Conservation (phyloP, 2,888 invertebrate genomes). For the Xanthorhoe spadicearia region DNA sequence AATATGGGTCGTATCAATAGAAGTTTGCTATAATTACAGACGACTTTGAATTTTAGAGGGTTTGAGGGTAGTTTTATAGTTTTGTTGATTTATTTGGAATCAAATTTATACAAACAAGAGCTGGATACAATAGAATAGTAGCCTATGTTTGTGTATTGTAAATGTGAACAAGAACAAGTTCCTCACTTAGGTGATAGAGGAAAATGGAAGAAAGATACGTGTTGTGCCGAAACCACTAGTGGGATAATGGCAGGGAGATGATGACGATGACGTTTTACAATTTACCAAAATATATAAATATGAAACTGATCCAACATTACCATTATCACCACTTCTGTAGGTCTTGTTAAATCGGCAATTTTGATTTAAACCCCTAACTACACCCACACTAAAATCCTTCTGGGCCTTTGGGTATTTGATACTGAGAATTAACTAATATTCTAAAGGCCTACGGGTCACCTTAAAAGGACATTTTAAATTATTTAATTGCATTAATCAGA, state of each 20-base stretch:
- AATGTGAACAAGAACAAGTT: no score
- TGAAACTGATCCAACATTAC: no score
- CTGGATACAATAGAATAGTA: no score
- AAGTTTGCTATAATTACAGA: slow-evolving; percentile 15
- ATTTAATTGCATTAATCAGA: slow-evolving; percentile 41
- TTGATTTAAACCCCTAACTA: slow-evolving; percentile 6
- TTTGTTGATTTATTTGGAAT: not conserved
- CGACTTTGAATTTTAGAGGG: not conserved
- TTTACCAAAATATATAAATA: no score
- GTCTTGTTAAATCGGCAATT: not conserved
- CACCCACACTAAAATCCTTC: slow-evolving; percentile 32
- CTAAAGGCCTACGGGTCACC: slow-evolving; percentile 27
- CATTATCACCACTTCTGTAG: no score
- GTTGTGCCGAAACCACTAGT: no score
- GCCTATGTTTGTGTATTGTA: no score
- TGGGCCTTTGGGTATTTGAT: slow-evolving; percentile 40
- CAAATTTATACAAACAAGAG: no score
- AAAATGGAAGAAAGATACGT: no score
- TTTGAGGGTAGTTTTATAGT: not conserved
- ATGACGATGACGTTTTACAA: no score
- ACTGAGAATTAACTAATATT: slow-evolving; percentile 42
- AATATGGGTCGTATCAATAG: slow-evolving; percentile 12
- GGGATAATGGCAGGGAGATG: no score
- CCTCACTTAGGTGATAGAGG: no score
- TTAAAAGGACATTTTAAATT: slow-evolving; percentile 40